Percentiles rank a stretch among this genome's conserved stretches.
phyloP scores from a whole-genome alignment of 2,888 invertebrate species.

The Lithophane socia region DNA sequence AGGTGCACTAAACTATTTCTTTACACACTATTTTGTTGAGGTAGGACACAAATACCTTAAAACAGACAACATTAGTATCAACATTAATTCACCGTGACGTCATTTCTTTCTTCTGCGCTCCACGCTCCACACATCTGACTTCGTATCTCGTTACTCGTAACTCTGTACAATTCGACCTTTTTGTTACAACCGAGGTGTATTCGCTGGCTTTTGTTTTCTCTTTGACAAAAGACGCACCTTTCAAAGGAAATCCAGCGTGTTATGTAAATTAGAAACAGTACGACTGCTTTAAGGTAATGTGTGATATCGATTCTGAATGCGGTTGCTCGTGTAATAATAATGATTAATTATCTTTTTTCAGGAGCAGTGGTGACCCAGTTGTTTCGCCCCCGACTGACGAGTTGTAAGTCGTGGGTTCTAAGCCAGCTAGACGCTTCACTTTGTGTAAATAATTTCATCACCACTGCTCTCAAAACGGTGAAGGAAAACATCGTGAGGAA shows the following conservation, averaged over 20 bases:
- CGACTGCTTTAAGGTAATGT: constrained; percentile 64
- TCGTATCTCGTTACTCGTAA: constrained; percentile 71
- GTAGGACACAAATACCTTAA: background rate
- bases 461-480: no score
- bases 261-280: constrained; percentile 84
- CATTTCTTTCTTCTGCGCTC: constrained; percentile 44
- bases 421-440: no score
- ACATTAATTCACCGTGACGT: constrained; percentile 26
- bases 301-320: constrained; percentile 34
- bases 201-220: constrained; percentile 81
- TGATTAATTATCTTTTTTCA: constrained; percentile 21
- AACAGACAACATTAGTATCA: background rate
- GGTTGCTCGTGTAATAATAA: constrained; percentile 1
- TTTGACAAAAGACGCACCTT: constrained; percentile 84
- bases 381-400: no score
- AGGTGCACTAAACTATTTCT: background rate
- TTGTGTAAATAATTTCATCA: no score
- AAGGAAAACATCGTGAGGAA: no score
- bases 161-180: constrained; percentile 74
- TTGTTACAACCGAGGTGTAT: constrained; percentile 71
- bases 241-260: constrained; percentile 82
- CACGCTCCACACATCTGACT: constrained; percentile 66
- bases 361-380: no score
- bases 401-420: no score
- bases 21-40: background rate